A percentile compares a stretch with the other conserved stretches of the same genome.
These are phyloP conservation scores for Drosophila subobscura DNA, from an alignment of 1,140 invertebrate species.

Conservation along the genomic window DNA sequence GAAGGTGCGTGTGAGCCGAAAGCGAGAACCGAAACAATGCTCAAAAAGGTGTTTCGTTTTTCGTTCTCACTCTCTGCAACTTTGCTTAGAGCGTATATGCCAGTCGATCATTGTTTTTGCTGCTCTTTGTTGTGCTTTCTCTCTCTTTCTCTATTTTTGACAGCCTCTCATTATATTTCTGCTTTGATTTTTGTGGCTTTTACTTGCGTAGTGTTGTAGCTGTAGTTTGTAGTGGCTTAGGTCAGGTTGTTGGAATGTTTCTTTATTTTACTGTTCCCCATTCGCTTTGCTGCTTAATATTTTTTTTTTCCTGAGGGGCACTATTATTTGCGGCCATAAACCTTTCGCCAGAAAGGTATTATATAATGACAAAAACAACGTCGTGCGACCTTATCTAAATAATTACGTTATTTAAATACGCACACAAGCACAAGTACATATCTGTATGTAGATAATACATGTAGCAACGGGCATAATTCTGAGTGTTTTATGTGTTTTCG, in stretches of 20 bases:
- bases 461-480: too few relatives aligned
- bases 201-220: background rate
- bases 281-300: background rate
- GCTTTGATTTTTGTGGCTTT: conserved; percentile 26
- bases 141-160: conserved; percentile 11
- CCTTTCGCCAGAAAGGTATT: conserved; percentile 44
- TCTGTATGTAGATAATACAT: background rate
- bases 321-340: conserved; percentile 72
- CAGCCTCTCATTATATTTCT: conserved; percentile 31
- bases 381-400: conserved; percentile 57
- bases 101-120: conserved; percentile 13
- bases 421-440: background rate
- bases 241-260: conserved; percentile 66
- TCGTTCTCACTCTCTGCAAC: too few relatives aligned
- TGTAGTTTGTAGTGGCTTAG: conserved; percentile 64
- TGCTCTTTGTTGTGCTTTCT: background rate
- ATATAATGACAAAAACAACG: conserved; percentile 42
- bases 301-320: conserved; percentile 27
- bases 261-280: conserved; percentile 6
- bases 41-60: too few relatives aligned
- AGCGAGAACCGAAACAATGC: too few relatives aligned
- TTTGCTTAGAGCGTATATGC: background rate
- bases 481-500: too few relatives aligned
- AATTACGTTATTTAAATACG: conserved; percentile 48
- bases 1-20: too few relatives aligned